phyloP scores from a whole-genome alignment of 2,113 vertebrate genomes.

The Dinomys branickii region DNA sequence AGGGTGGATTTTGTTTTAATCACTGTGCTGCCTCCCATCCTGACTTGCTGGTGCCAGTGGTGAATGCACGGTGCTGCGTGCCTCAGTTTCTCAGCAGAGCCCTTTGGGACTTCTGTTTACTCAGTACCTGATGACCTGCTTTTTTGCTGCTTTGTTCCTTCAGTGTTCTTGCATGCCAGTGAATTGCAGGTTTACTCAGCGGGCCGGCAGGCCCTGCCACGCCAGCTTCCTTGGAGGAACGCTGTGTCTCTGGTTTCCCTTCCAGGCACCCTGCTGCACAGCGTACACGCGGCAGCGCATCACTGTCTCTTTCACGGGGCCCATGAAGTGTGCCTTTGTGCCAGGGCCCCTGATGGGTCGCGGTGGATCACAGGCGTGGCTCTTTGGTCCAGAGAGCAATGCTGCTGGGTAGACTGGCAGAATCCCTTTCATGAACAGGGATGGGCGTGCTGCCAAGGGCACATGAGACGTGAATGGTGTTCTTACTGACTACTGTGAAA shows the following conservation, averaged over 20 bases:
- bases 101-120: not conserved
- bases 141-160: not conserved
- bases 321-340: slow-evolving; percentile 28
- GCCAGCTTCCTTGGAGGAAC: slow-evolving; percentile 18
- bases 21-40: fast-evolving
- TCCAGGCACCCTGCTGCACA: not conserved
- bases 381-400: slow-evolving; percentile 53
- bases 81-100: not conserved
- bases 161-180: not conserved
- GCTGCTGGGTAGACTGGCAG: slow-evolving; percentile 6
- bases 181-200: not conserved
- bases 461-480: not conserved
- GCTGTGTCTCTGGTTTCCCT: slow-evolving; percentile 35
- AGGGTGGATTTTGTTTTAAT: not conserved
- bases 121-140: not conserved
- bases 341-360: not conserved
- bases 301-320: slow-evolving; percentile 18
- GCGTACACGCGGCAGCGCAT: not conserved
- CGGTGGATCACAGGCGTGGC: not conserved
- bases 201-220: not conserved
- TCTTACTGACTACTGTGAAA: slow-evolving; percentile 45
- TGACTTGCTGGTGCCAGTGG: not conserved
- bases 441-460: slow-evolving; percentile 38
- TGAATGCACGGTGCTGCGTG: not conserved
- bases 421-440: slow-evolving; percentile 57